phyloP scores from a whole-genome alignment of 2,113 vertebrate genomes.

The Trematocara stigmaticum region DNA sequence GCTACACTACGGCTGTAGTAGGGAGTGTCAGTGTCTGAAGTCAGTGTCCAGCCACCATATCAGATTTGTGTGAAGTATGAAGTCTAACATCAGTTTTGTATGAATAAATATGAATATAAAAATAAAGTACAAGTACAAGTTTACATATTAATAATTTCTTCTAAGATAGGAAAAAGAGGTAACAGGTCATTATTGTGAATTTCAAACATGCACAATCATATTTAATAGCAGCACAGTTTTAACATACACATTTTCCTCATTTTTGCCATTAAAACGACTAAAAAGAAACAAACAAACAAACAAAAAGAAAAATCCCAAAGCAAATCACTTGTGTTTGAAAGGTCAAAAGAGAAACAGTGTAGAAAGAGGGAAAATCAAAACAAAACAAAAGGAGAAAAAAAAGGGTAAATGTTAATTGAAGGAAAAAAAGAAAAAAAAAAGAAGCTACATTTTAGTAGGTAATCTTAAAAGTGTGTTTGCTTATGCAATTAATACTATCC shows the following conservation, averaged over 20 bases:
- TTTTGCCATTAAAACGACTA: neutral
- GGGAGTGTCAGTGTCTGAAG: neutral
- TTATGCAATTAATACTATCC: neutral
- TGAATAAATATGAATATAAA: neutral
- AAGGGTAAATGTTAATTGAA: slow-evolving; percentile 52
- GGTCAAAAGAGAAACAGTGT: slow-evolving; percentile 1
- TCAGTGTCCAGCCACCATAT: neutral
- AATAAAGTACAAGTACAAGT: neutral
- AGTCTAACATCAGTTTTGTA: neutral
- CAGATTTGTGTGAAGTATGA: neutral
- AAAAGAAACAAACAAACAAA: fast-evolving
- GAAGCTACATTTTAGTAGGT: neutral
- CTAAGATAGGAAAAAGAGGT: neutral
- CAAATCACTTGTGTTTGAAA: neutral
- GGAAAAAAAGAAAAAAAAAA: slow-evolving; percentile 14
- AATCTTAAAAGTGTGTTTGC: neutral
- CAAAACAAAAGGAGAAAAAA: neutral
- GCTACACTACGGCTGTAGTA: neutral
- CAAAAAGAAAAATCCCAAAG: neutral
- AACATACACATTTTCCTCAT: neutral
- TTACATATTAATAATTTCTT: neutral
- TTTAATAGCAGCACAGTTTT: neutral
- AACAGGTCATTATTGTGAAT: neutral
- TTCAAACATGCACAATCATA: neutral
- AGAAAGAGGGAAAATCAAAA: slow-evolving; percentile 13